Evolutionary conservation across 2,797 vertebrate species (phyloP), one percentile per base, ranked within the genome.

Genomic region (Odontamblyopus rebecca): DNA sequence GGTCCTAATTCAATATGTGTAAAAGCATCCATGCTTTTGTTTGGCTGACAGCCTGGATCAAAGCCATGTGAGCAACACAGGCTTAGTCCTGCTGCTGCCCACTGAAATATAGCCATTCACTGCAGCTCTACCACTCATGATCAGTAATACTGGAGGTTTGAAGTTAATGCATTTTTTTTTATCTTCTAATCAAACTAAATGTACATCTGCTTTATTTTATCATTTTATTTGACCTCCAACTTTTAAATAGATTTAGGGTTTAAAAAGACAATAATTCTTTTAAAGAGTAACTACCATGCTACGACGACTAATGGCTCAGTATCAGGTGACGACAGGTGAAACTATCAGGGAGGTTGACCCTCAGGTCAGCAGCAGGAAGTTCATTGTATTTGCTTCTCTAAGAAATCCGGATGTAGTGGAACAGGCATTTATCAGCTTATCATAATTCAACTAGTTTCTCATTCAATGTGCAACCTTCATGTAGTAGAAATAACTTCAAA

Each of bases 1-100:
- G 77, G 79, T 64, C 76, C 81, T 85, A 83, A 82, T 85, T 87
- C 81, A 86, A 82, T 86, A 85, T 86, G 79, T 87, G 85, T 89
- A 85, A 87, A 87, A 89, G 87, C 77, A 86, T 82, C 82, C 44
- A 26, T 72, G 72, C 72, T 68, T 82, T 86, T 89, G 84, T 80
- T 89, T 81, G 60, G 64, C 77, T 71, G 68, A 75, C 72, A 79
- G 74, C 81, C 86, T 87, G 88, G 88, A 89, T 79, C 75, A 75
- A 78, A 86, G 84, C 86, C 85, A 88, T 67, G 41, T 76, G 81
- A 62, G 75, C 61, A 84, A 65, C 68, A 74, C 51, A 76, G 38
- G 70, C 72, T 66, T 77, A 79, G 72, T 68, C 61, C 68, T 79
- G 73, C 67, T 78, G 74, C 69, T 76, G 76, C 68, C 80, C 75